phyloP scores from a whole-genome alignment of 2,113 vertebrate species.

The Brienomyrus brachyistius region DNA sequence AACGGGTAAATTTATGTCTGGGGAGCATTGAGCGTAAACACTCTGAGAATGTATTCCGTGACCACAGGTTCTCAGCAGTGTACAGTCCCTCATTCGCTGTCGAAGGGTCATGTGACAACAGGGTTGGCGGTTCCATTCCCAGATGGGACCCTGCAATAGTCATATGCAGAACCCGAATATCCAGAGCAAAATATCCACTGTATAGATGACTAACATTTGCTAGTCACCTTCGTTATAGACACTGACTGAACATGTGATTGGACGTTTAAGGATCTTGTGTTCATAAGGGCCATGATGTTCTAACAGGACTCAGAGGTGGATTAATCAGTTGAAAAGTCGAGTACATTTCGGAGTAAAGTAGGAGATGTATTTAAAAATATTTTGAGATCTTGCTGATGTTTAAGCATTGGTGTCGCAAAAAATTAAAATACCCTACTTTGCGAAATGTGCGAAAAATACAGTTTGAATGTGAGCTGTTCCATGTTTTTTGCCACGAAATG shows the following conservation, averaged over 20 bases:
- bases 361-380: not conserved
- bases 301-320: not conserved
- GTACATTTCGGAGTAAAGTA: not conserved
- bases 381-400: not conserved
- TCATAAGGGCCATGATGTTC: not conserved
- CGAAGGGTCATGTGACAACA: not conserved
- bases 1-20: not conserved
- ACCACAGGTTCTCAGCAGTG: not conserved
- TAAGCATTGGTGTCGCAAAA: not conserved
- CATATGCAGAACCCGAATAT: not conserved
- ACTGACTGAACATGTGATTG: not conserved
- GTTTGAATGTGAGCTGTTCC: not conserved
- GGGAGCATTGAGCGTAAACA: not conserved
- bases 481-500: not conserved
- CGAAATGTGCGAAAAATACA: not conserved
- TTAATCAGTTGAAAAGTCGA: not conserved
- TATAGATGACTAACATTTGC: not conserved
- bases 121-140: not conserved
- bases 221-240: not conserved
- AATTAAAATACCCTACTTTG: not conserved
- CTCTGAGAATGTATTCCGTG: not conserved
- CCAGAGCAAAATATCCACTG: not conserved
- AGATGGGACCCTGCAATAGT: not conserved
- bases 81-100: not conserved
- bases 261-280: not conserved